Conservation (phyloP, 2,888 invertebrate species). For the Desoria tigrina region DNA sequence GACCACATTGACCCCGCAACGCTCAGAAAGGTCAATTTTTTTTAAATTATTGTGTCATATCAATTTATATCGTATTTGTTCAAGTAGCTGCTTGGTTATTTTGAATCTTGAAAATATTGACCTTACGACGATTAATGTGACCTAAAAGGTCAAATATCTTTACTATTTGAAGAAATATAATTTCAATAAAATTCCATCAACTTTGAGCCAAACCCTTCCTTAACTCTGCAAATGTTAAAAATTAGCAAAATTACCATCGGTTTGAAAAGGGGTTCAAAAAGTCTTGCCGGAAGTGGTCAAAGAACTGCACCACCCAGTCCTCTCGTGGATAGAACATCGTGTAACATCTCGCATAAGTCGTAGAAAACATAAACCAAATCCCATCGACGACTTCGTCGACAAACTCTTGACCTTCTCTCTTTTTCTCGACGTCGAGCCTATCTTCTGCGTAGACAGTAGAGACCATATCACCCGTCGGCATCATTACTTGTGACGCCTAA, state of each 20-base stretch:
- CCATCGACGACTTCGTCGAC: conserved; percentile 32
- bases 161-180: no score
- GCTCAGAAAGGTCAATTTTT: no score
- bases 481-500: conserved; percentile 12
- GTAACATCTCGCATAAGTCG: conserved; percentile 32
- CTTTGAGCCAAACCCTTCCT: not conserved
- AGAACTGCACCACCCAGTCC: conserved; percentile 27
- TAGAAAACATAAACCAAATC: conserved; percentile 37
- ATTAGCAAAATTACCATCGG: conserved; percentile 25
- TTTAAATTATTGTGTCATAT: no score
- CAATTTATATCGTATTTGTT: no score
- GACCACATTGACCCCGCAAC: no score
- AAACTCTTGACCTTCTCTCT: not conserved
- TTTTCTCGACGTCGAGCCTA: conserved; percentile 19
- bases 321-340: conserved; percentile 29
- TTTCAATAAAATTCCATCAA: no score
- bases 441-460: conserved; percentile 15
- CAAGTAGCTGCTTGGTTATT: no score
- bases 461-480: not conserved
- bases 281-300: conserved; percentile 28
- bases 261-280: conserved; percentile 21
- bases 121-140: no score
- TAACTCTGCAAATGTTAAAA: not conserved
- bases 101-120: no score
- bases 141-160: no score